These are phyloP conservation scores for Blomia tropicalis DNA, from an alignment of 2,888 invertebrate genomes.

Conservation along the genomic window DNA sequence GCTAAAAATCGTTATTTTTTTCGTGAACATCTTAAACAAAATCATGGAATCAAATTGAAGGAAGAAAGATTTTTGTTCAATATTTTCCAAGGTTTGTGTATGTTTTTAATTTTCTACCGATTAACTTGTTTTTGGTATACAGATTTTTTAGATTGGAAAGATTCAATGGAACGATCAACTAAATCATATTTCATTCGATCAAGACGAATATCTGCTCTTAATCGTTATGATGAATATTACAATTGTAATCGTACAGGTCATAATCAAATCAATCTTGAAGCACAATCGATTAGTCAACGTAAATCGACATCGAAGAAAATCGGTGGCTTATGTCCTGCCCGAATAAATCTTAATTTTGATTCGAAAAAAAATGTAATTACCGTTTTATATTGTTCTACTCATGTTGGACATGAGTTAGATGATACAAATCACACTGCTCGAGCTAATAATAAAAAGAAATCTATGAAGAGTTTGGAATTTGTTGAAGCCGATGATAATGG, in stretches of 20 bases:
- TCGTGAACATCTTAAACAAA: background rate
- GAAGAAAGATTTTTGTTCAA: background rate
- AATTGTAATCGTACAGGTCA: background rate
- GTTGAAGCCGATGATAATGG: too few species aligned
- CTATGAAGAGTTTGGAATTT: too few species aligned
- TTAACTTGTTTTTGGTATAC: background rate
- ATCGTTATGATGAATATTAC: conserved; percentile 15
- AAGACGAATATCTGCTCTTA: background rate
- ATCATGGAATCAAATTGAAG: background rate
- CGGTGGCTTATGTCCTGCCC: conserved; percentile 1
- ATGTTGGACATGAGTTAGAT: background rate
- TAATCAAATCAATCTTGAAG: background rate
- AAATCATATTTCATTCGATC: background rate
- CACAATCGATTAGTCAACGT: background rate
- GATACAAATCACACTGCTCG: too few species aligned
- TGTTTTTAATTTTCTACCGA: background rate
- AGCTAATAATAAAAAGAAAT: too few species aligned
- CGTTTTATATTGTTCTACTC: background rate
- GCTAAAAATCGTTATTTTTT: background rate
- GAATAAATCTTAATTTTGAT: background rate
- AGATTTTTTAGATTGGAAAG: background rate
- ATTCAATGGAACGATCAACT: background rate
- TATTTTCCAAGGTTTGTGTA: background rate
- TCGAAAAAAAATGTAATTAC: background rate
- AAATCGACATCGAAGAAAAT: background rate